Conservation (phyloP, 2,113 vertebrate species). For the Psammodynastes pulverulentus region DNA sequence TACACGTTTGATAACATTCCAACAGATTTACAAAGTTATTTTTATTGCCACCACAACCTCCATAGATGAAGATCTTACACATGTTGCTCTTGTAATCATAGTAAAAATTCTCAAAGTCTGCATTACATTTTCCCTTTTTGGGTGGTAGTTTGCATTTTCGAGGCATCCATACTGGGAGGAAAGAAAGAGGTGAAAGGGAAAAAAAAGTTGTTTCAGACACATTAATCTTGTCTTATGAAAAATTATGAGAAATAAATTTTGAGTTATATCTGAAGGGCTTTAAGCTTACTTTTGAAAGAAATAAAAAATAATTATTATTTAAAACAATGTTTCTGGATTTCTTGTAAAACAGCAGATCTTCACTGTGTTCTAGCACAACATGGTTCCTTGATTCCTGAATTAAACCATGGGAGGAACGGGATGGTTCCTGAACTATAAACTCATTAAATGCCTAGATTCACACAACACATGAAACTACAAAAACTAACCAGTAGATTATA, state of each 20-base stretch:
- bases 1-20: not conserved
- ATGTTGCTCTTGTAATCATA: not conserved
- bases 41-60: not conserved
- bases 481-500: not conserved
- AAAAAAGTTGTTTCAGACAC: not conserved
- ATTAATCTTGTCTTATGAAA: not conserved
- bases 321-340: not conserved
- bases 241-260: not conserved
- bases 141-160: not conserved
- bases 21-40: constrained; percentile 1
- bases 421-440: not conserved
- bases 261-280: not conserved
- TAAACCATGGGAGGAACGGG: not conserved
- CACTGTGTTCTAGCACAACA: not conserved
- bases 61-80: not conserved
- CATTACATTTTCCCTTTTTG: not conserved
- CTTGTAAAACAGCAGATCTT: not conserved
- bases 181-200: no score
- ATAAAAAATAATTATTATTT: not conserved
- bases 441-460: not conserved
- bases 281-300: not conserved
- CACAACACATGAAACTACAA: not conserved
- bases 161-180: not conserved
- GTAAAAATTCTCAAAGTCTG: not conserved
- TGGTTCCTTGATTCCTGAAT: not conserved